phyloP scores from a whole-genome alignment of 1,140 invertebrate species.

The Penaeus indicus region DNA sequence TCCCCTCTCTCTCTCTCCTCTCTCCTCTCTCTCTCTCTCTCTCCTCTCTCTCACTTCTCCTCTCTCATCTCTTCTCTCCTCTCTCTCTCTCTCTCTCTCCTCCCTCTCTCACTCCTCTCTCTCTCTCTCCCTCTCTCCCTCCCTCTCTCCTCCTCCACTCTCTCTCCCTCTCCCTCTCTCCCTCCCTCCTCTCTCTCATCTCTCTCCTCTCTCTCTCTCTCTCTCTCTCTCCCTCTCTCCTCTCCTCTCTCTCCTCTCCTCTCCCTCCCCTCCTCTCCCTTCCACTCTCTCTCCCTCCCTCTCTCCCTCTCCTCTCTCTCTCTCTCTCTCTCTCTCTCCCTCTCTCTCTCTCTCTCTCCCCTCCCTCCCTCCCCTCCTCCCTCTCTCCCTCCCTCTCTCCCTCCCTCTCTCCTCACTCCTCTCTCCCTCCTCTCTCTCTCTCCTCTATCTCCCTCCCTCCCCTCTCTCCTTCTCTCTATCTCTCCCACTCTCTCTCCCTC shows the following conservation, averaged over 20 bases:
- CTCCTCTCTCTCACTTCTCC: background rate
- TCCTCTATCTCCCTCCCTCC: background rate
- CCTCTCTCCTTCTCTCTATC: background rate
- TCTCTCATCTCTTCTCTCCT: background rate
- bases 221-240: background rate
- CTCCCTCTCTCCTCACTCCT: background rate
- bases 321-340: slow-evolving; percentile 29
- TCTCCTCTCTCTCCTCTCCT: background rate
- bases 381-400: slow-evolving; percentile 23
- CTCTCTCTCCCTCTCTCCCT: background rate
- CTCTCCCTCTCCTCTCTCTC: background rate
- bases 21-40: background rate
- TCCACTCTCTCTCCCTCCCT: background rate
- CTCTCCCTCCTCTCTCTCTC: background rate
- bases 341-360: slow-evolving; percentile 19
- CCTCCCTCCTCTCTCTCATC: background rate
- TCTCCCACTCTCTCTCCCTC: too few relatives aligned
- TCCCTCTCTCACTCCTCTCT: background rate
- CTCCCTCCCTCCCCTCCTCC: background rate
- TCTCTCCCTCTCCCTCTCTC: background rate
- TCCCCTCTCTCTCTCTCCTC: background rate
- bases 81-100: background rate
- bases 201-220: background rate
- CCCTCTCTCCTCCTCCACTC: background rate
- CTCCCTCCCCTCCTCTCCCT: background rate